Percentiles rank a stretch among this genome's conserved stretches.
Conservation (phyloP, 2,888 invertebrate genomes). For the Tetanocera ferruginea region DNA sequence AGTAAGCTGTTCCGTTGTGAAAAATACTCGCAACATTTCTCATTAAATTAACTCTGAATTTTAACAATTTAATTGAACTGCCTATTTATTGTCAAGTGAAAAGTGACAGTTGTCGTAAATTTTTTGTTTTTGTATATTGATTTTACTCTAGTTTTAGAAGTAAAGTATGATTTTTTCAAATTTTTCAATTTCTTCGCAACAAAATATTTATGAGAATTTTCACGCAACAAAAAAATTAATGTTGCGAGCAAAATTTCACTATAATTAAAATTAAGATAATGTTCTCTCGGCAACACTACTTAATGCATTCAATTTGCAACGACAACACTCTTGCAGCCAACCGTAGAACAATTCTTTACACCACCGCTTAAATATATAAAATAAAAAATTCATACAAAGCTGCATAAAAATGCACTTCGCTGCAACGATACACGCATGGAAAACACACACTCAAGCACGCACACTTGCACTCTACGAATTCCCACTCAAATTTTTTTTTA, state of each 20-base stretch:
- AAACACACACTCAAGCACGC: not conserved
- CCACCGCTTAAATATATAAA: not conserved
- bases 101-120: too few species aligned
- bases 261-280: not conserved
- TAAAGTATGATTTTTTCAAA: too few species aligned
- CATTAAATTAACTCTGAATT: too few species aligned
- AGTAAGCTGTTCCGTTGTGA: too few species aligned
- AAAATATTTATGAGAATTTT: too few species aligned
- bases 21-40: too few species aligned
- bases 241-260: not conserved
- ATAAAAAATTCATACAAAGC: not conserved
- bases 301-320: not conserved
- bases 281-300: not conserved
- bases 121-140: too few species aligned
- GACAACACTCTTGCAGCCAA: not conserved
- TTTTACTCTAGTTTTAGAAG: too few species aligned
- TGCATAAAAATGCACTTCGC: slow-evolving; percentile 24
- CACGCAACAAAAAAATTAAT: too few species aligned
- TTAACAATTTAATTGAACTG: too few species aligned
- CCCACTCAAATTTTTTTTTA: not conserved
- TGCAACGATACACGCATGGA: not conserved
- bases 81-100: too few species aligned
- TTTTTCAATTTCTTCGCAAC: too few species aligned
- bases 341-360: not conserved
- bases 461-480: not conserved